A percentile compares a stretch with the other conserved stretches of the same genome.
Evolutionary conservation across 2,113 vertebrate species (phyloP).

Genomic region (Laticauda laticaudata): DNA sequence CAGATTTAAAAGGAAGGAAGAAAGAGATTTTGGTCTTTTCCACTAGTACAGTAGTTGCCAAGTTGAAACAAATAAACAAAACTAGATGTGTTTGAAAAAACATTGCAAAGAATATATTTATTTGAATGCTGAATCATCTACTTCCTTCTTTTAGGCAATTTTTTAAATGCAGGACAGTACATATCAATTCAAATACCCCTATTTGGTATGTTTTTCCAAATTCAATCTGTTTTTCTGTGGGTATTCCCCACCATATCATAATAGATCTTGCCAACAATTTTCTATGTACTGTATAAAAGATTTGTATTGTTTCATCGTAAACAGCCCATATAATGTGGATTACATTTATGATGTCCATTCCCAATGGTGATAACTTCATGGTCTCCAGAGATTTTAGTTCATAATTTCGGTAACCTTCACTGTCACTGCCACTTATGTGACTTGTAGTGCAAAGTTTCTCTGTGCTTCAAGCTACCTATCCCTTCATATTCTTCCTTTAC

Average conservation of each 20-base stretch:
- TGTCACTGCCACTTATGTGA: not conserved
- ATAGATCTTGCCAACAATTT: not conserved
- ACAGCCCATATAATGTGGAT: not conserved
- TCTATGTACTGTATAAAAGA: not conserved
- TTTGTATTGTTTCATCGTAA: not conserved
- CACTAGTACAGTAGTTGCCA: not conserved
- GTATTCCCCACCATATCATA: not conserved
- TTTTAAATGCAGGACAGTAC: not conserved
- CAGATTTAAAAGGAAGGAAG: conserved; percentile 5
- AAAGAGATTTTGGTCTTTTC: not conserved
- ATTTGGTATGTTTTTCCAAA: not conserved
- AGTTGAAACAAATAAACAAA: not conserved
- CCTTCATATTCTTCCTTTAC: not conserved
- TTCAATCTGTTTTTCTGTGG: not conserved
- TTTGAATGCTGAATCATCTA: not conserved
- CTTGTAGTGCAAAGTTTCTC: not conserved
- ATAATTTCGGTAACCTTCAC: not conserved
- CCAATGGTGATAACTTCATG: not conserved
- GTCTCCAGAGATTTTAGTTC: not conserved
- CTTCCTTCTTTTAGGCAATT: not conserved
- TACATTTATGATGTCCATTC: not conserved
- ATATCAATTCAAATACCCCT: not conserved
- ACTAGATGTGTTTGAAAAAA: not conserved
- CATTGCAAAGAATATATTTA: not conserved
- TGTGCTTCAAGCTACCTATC: not conserved